Conservation (phyloP, 1,140 invertebrate species). For the Drosophila ogumai region DNA sequence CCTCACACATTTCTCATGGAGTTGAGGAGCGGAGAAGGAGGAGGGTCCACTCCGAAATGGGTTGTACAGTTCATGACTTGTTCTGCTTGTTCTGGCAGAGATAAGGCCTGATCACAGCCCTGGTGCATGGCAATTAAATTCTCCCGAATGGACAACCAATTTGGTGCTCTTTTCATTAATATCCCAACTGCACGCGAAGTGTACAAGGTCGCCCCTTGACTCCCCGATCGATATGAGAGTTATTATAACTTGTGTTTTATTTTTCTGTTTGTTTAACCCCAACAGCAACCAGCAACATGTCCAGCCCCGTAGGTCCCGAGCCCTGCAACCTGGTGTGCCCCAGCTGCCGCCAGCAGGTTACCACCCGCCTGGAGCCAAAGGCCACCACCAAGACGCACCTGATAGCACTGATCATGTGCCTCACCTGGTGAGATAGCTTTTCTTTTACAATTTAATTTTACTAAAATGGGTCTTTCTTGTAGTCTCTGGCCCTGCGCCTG, state of each 20-base stretch:
- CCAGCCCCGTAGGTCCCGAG: constrained; percentile 84
- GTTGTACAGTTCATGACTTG: constrained; percentile 1
- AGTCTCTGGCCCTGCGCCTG: constrained; percentile 87
- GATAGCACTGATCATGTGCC: constrained; percentile 87
- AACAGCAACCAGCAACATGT: constrained; percentile 40
- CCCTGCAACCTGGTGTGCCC: constrained; percentile 86
- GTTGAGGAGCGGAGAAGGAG: background rate
- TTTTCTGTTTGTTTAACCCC: background rate
- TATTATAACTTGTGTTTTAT: constrained; percentile 11
- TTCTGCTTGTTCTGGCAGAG: background rate
- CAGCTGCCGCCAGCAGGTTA: constrained; percentile 85
- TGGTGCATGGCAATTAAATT: constrained; percentile 24
- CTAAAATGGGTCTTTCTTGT: constrained; percentile 23
- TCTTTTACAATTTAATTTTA: background rate
- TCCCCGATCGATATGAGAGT: constrained; percentile 19
- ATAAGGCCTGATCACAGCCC: constrained; percentile 25
- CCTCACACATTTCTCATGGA: background rate
- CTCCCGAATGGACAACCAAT: constrained; percentile 4
- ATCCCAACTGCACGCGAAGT: constrained; percentile 25
- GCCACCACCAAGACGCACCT: constrained; percentile 87
- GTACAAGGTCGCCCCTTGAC: constrained; percentile 20
- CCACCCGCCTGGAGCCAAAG: constrained; percentile 85
- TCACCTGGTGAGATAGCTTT: constrained; percentile 85
- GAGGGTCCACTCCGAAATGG: background rate
- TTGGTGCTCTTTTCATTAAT: constrained; percentile 18